Percentiles rank a stretch among this genome's conserved stretches.
These are phyloP conservation scores for Mechanitis messenoides DNA, from an alignment of 2,888 invertebrate genomes.

Conservation along the genomic window DNA sequence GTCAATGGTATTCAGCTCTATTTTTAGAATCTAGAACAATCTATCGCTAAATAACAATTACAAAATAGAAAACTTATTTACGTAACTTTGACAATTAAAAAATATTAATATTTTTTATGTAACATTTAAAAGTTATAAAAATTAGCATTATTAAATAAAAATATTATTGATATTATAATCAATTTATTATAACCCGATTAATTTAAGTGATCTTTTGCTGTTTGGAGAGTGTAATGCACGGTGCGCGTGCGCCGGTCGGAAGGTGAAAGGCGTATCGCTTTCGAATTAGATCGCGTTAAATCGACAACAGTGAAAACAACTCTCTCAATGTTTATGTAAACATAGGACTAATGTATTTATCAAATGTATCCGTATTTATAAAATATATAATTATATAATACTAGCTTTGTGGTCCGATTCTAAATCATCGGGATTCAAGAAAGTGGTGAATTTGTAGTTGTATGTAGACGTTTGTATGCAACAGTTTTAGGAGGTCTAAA, in stretches of 20 bases:
- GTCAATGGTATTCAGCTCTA: constrained; percentile 25
- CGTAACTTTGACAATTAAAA: not conserved
- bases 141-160: too few relatives aligned
- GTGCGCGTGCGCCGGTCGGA: constrained; percentile 42
- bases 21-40: constrained; percentile 20
- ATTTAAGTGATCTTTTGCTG: too few relatives aligned
- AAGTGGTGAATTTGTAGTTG: too few relatives aligned
- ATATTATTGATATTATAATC: too few relatives aligned
- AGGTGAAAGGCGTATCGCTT: constrained; percentile 75
- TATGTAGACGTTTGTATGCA: too few relatives aligned
- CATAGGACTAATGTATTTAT: constrained; percentile 11
- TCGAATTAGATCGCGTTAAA: constrained; percentile 72
- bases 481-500: too few relatives aligned
- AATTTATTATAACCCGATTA: too few relatives aligned
- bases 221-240: constrained; percentile 40
- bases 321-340: constrained; percentile 34
- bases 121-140: not conserved
- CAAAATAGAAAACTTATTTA: constrained; percentile 8
- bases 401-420: too few relatives aligned
- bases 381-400: too few relatives aligned
- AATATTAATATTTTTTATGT: not conserved
- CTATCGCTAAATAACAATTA: constrained; percentile 13
- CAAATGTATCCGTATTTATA: too few relatives aligned
- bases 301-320: constrained; percentile 62
- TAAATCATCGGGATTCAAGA: too few relatives aligned